Evolutionary conservation across 2,888 invertebrate species (phyloP).

Genomic region (Meandrusa payeni): DNA sequence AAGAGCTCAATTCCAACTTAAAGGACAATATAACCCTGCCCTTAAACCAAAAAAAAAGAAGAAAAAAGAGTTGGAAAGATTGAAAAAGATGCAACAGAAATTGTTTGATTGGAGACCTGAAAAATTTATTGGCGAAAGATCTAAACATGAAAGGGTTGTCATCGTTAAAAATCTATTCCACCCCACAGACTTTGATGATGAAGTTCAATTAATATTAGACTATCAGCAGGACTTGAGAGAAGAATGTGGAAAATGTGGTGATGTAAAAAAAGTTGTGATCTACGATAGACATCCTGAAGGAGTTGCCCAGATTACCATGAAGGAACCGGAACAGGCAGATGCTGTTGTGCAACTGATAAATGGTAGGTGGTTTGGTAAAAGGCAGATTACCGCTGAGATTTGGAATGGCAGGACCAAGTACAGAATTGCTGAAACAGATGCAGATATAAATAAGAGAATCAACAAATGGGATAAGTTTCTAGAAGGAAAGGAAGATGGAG

Average conservation of each 20-base stretch:
- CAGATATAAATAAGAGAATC: constrained; percentile 89
- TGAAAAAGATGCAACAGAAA: constrained; percentile 96
- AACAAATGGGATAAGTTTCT: constrained; percentile 94
- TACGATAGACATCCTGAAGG: constrained; percentile 97
- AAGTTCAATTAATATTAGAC: constrained; percentile 93
- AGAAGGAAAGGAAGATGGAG: constrained; percentile 77
- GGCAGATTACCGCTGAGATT: constrained; percentile 90
- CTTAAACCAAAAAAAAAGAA: constrained; percentile 94
- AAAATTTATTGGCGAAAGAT: constrained; percentile 90
- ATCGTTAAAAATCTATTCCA: constrained; percentile 97
- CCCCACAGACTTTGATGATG: constrained; percentile 92
- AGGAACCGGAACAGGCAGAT: constrained; percentile 94
- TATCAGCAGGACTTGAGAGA: constrained; percentile 94
- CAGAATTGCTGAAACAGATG: constrained; percentile 94
- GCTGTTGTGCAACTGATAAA: constrained; percentile 92
- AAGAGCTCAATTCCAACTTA: constrained; percentile 95
- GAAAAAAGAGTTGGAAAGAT: constrained; percentile 93
- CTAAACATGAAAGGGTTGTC: constrained; percentile 94
- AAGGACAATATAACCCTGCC: constrained; percentile 95
- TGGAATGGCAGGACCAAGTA: constrained; percentile 98
- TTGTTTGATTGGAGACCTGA: constrained; percentile 98
- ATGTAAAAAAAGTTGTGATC: constrained; percentile 93
- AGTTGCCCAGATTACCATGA: constrained; percentile 94
- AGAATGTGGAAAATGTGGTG: constrained; percentile 95
- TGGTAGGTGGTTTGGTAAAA: constrained; percentile 94